These are phyloP conservation scores for Trachelus tabidus DNA, from an alignment of 2,888 invertebrate species.

Conservation along the genomic window DNA sequence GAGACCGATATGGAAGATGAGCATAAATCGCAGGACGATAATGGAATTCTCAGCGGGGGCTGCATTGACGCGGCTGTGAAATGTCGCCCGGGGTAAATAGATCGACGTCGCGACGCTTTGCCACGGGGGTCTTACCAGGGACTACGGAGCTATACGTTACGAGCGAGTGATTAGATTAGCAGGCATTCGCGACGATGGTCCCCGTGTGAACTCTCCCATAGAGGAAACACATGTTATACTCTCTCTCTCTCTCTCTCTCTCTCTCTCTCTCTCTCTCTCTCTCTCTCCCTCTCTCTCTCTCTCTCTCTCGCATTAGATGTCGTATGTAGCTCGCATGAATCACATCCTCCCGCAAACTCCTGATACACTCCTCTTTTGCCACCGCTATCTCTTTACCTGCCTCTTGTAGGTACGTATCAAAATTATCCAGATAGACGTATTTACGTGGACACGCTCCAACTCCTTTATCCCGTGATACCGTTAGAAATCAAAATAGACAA, in stretches of 20 bases:
- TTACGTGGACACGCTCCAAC: not conserved
- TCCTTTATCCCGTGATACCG: not conserved
- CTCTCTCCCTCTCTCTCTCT: constrained; percentile 9
- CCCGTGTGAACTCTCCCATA: constrained; percentile 58
- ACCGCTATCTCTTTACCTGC: constrained; percentile 3
- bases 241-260: constrained; percentile 9
- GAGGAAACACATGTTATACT: constrained; percentile 49
- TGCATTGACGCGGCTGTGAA: constrained; percentile 55
- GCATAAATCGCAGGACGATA: constrained; percentile 56
- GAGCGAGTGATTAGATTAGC: constrained; percentile 51
- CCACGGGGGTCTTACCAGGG: constrained; percentile 9
- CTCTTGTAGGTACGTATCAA: not conserved
- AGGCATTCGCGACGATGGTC: constrained; percentile 32
- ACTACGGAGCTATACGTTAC: constrained; percentile 24
- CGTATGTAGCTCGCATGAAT: constrained; percentile 37
- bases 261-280: constrained; percentile 15
- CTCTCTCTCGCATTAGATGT: constrained; percentile 21
- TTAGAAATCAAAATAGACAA: not conserved
- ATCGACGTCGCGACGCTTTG: constrained; percentile 39
- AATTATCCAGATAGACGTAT: not conserved
- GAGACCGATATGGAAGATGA: constrained; percentile 15
- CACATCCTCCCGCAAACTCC: constrained; percentile 20
- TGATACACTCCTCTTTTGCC: not conserved
- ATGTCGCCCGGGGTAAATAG: constrained; percentile 46
- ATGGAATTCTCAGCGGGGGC: constrained; percentile 63